A percentile compares a stretch with the other conserved stretches of the same genome.
Evolutionary conservation across 2,797 vertebrate species (phyloP).

Genomic region (Paguma larvata): DNA sequence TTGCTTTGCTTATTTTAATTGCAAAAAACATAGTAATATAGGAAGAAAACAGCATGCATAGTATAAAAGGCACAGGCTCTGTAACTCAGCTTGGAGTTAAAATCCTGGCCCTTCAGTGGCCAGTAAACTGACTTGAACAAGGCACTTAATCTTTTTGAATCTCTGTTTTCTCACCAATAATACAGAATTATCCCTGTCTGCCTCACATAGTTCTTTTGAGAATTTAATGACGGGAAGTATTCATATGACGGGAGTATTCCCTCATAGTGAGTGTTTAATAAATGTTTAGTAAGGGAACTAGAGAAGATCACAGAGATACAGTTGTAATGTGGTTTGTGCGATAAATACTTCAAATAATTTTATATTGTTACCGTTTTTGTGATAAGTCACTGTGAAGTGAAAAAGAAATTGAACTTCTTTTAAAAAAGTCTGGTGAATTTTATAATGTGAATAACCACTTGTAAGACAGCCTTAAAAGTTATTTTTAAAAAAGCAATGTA

Average conservation of each 20-base stretch:
- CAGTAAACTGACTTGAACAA: conserved; percentile 25
- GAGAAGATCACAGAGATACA: conserved; percentile 44
- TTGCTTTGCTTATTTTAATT: conserved; percentile 62
- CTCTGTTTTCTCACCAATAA: conserved; percentile 60
- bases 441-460: conserved; percentile 60
- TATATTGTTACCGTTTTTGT: conserved; percentile 39
- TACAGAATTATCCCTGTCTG: conserved; percentile 30
- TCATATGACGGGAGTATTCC: too few species aligned
- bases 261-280: conserved; percentile 26
- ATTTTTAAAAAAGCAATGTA: conserved; percentile 42
- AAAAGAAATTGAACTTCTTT: conserved; percentile 54
- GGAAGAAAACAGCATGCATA: neutral
- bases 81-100: conserved; percentile 8
- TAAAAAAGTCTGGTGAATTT: conserved; percentile 38
- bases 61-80: neutral
- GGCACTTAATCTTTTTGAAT: conserved; percentile 25
- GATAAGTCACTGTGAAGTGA: conserved; percentile 48
- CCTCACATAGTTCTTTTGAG: conserved; percentile 59
- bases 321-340: conserved; percentile 52
- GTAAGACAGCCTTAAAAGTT: conserved; percentile 45
- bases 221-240: neutral
- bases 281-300: conserved; percentile 20
- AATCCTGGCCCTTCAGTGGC: conserved; percentile 2
- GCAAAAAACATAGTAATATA: neutral
- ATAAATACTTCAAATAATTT: conserved; percentile 35